Evolutionary conservation across 1,140 invertebrate species (phyloP).

Genomic region (Nylanderia fulva): DNA sequence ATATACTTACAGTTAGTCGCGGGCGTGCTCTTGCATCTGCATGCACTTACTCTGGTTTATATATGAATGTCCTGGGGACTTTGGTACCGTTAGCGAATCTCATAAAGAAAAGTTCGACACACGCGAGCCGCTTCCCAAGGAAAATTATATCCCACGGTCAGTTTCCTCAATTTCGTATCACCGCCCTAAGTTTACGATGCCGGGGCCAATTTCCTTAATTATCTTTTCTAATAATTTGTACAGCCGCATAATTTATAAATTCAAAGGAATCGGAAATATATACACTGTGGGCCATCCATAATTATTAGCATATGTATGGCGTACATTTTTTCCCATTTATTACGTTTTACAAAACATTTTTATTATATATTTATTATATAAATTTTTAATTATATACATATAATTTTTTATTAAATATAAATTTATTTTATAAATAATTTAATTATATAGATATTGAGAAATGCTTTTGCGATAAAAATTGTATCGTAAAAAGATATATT

Average conservation of each 20-base stretch:
- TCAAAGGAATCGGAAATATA: not conserved
- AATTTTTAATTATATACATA: no score
- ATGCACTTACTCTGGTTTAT: slow-evolving; percentile 63
- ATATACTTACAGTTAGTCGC: slow-evolving; percentile 66
- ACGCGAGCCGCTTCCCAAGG: slow-evolving; percentile 53
- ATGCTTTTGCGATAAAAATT: not conserved
- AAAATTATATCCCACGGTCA: slow-evolving; percentile 47
- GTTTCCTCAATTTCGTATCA: slow-evolving; percentile 44
- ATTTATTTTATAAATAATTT: no score
- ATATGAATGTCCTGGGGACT: slow-evolving; percentile 54
- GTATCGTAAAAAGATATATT: not conserved
- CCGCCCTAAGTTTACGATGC: slow-evolving; percentile 23
- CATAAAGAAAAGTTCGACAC: slow-evolving; percentile 45
- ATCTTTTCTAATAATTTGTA: slow-evolving; percentile 22
- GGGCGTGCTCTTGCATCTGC: slow-evolving; percentile 63
- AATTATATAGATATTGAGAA: no score
- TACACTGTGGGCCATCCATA: not conserved
- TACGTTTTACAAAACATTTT: no score
- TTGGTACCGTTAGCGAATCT: slow-evolving; percentile 60
- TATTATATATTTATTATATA: no score
- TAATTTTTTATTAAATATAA: no score
- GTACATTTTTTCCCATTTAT: no score
- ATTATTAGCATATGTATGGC: no score
- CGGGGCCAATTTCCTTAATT: slow-evolving; percentile 38
- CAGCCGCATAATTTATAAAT: not conserved